phyloP scores from a whole-genome alignment of 2,888 invertebrate species.

The Strigamia transsilvanica region DNA sequence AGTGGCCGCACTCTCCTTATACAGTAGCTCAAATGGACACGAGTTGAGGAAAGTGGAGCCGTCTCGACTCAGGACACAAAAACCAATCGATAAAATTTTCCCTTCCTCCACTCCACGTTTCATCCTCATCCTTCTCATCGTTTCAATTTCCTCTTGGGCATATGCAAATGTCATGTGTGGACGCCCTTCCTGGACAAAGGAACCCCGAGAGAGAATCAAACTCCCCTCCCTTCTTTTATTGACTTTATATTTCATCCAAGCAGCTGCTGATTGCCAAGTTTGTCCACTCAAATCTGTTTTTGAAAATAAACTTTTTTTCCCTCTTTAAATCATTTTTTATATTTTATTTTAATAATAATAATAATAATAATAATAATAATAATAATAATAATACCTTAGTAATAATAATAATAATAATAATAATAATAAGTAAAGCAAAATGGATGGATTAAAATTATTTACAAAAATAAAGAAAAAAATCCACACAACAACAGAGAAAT shows the following conservation, averaged over 20 bases:
- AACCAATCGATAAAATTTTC: slow-evolving; percentile 43
- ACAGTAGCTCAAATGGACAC: slow-evolving; percentile 25
- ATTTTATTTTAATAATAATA: slow-evolving; percentile 31
- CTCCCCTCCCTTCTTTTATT: slow-evolving; percentile 22
- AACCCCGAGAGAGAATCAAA: slow-evolving; percentile 43
- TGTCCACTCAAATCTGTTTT: background rate
- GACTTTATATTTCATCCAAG: slow-evolving; percentile 39
- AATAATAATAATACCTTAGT: background rate
- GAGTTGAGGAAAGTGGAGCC: background rate
- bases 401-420: slow-evolving; percentile 7
- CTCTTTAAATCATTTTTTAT: background rate
- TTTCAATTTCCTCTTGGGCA: slow-evolving; percentile 53
- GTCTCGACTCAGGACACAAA: slow-evolving; percentile 27
- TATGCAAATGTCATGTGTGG: slow-evolving; percentile 51
- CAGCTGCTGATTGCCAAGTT: slow-evolving; percentile 49
- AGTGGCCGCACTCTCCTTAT: background rate
- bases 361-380: background rate
- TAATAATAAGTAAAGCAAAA: background rate
- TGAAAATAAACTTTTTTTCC: slow-evolving; percentile 1
- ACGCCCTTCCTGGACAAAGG: slow-evolving; percentile 46
- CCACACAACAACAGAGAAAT: slow-evolving; percentile 32
- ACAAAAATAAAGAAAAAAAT: background rate
- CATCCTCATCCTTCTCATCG: slow-evolving; percentile 42
- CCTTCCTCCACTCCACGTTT: slow-evolving; percentile 28
- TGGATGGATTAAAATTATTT: slow-evolving; percentile 45